Evolutionary conservation across 1,140 invertebrate genomes (phyloP).

Genomic region (Bombus pyrosoma): DNA sequence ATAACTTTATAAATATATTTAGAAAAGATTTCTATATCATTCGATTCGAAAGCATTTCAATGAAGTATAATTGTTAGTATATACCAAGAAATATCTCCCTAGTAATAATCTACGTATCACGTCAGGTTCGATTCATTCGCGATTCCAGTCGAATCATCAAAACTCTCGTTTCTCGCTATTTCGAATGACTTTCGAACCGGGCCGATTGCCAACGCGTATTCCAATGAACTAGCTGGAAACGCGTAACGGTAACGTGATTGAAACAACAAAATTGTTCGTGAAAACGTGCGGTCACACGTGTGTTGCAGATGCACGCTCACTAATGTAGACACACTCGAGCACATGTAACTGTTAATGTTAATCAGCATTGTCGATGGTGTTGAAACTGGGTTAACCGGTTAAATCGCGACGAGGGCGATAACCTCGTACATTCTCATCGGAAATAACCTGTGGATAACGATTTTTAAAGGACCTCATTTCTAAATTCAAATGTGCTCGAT

Average conservation of each 20-base stretch:
- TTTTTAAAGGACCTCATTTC: neutral
- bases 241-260: constrained; percentile 50
- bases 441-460: neutral
- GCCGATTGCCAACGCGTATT: constrained; percentile 16
- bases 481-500: too few species aligned
- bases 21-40: neutral
- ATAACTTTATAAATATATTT: too few species aligned
- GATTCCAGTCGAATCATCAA: too few species aligned
- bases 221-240: neutral
- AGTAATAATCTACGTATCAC: too few species aligned
- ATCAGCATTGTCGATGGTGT: constrained; percentile 64
- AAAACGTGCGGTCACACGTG: constrained; percentile 18
- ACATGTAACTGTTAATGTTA: constrained; percentile 72
- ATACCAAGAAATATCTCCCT: neutral
- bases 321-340: neutral
- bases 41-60: neutral
- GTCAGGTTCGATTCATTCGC: too few species aligned
- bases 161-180: neutral
- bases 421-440: constrained; percentile 37
- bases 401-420: constrained; percentile 58
- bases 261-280: constrained; percentile 8
- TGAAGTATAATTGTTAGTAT: too few species aligned
- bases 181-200: constrained; percentile 21
- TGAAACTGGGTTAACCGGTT: constrained; percentile 68
- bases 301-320: constrained; percentile 4